Conservation (phyloP, 2,888 invertebrate genomes). For the Formica aserva region DNA sequence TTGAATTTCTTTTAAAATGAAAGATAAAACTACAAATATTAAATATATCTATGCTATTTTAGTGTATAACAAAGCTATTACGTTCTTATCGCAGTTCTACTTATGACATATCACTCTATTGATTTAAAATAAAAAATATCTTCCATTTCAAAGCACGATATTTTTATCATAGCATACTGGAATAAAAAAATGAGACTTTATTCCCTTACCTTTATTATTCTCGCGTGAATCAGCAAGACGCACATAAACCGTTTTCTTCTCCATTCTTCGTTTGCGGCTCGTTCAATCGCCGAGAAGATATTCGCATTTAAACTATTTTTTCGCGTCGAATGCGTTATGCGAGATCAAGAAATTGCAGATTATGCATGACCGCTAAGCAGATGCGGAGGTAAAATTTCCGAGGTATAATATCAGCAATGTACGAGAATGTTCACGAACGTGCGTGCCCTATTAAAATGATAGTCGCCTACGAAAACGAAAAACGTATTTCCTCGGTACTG, state of each 20-base stretch:
- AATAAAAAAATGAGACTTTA: not conserved
- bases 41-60: too few species aligned
- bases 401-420: constrained; percentile 26
- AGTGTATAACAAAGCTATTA: too few species aligned
- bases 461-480: constrained; percentile 13
- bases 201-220: not conserved
- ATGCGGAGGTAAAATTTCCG: not conserved
- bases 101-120: not conserved
- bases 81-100: not conserved
- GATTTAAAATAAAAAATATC: not conserved
- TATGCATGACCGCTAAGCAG: not conserved
- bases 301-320: not conserved
- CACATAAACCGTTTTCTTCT: not conserved
- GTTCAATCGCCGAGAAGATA: not conserved
- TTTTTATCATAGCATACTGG: not conserved
- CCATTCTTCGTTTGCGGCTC: not conserved
- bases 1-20: not conserved
- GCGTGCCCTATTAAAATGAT: constrained; percentile 20
- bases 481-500: constrained; percentile 44
- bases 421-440: constrained; percentile 22
- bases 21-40: not conserved
- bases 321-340: not conserved
- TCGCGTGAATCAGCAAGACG: not conserved
- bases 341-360: constrained; percentile 17
- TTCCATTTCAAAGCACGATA: not conserved